phyloP scores from a whole-genome alignment of 2,888 invertebrate species.

The Philhelius pedissequus region DNA sequence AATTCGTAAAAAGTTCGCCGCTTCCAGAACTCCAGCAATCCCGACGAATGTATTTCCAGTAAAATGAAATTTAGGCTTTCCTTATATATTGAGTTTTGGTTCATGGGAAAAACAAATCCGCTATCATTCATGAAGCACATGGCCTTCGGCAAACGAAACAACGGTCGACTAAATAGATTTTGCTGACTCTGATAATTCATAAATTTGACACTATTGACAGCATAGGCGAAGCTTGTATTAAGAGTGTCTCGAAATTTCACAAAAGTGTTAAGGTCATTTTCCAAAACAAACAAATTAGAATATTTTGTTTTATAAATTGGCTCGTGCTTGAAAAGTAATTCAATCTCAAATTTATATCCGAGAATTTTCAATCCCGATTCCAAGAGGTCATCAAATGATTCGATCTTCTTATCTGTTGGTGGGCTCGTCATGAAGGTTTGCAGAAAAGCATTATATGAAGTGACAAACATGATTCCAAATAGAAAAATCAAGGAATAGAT shows the following conservation, averaged over 20 bases:
- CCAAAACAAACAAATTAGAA: background rate
- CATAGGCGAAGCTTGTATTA: background rate
- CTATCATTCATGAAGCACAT: background rate
- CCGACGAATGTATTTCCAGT: background rate
- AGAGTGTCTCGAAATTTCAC: background rate
- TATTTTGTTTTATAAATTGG: background rate
- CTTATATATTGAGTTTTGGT: background rate
- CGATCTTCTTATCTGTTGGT: background rate
- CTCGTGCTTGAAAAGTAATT: background rate
- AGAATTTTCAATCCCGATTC: background rate
- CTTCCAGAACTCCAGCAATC: background rate
- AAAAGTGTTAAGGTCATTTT: background rate
- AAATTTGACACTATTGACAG: background rate
- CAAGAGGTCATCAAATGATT: background rate
- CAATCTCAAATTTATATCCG: background rate
- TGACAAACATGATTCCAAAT: background rate
- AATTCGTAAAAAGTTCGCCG: background rate
- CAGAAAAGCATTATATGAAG: background rate
- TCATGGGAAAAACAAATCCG: background rate
- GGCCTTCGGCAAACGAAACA: slow-evolving; percentile 3
- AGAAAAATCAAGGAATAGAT: background rate
- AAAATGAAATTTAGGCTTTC: background rate
- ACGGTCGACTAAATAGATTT: slow-evolving; percentile 2
- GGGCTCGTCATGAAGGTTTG: background rate
- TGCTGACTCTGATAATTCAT: slow-evolving; percentile 4